phyloP scores from a whole-genome alignment of 1,140 invertebrate genomes.

The Temnothorax curvispinosus region DNA sequence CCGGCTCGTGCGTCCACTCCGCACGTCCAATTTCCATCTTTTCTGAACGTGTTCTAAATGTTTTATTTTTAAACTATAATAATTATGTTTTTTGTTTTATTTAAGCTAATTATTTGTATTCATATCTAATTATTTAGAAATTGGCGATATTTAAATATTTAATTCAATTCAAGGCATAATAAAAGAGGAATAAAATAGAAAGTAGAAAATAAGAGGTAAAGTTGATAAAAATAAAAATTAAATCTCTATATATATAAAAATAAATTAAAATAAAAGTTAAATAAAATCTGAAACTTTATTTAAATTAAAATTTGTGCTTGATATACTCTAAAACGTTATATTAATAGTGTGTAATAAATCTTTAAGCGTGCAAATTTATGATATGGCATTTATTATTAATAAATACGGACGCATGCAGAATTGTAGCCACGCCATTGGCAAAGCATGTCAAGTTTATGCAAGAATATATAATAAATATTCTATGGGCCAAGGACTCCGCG shows the following conservation, averaged over 20 bases:
- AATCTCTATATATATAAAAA: not conserved
- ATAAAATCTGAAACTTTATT: not conserved
- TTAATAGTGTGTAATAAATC: not conserved
- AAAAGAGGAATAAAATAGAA: not conserved
- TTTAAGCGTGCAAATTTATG: not conserved
- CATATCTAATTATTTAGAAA: not conserved
- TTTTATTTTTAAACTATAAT: not conserved
- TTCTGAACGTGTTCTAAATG: too few species aligned
- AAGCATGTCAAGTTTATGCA: slow-evolving; percentile 22
- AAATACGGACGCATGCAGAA: not conserved
- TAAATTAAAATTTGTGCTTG: not conserved
- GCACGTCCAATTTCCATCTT: too few species aligned
- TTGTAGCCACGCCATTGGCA: not conserved
- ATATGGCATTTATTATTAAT: not conserved
- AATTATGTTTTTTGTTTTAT: not conserved
- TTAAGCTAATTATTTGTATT: not conserved
- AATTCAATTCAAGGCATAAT: not conserved
- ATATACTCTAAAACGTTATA: not conserved
- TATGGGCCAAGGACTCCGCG: slow-evolving; percentile 8
- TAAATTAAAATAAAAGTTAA: not conserved
- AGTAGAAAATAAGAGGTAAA: not conserved
- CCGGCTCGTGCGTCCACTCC: too few species aligned
- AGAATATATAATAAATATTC: slow-evolving; percentile 20
- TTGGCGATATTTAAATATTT: not conserved
- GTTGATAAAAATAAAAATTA: not conserved